Percentiles rank a stretch among this genome's conserved stretches.
These are phyloP conservation scores for Elmis aenea DNA, from an alignment of 2,888 invertebrate genomes.

Conservation along the genomic window DNA sequence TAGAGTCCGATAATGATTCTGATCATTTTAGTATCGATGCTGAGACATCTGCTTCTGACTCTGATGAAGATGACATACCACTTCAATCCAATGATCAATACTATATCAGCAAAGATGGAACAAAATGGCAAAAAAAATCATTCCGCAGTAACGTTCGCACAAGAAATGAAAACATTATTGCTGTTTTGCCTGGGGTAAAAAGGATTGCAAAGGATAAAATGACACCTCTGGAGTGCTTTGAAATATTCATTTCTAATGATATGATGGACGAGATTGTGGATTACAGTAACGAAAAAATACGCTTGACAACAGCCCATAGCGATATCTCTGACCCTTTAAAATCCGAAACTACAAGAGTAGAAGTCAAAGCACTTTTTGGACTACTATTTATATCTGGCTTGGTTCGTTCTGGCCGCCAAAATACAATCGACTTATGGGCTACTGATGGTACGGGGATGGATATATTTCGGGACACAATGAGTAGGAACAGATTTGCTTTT, in stretches of 20 bases:
- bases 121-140: neutral
- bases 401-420: slow-evolving; percentile 2
- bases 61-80: neutral
- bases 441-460: slow-evolving; percentile 4
- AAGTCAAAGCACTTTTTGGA: neutral
- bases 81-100: neutral
- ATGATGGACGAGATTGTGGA: too few relatives aligned
- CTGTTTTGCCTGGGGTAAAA: neutral
- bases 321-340: too few relatives aligned
- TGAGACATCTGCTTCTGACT: neutral
- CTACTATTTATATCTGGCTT: slow-evolving; percentile 4
- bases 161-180: slow-evolving; percentile 1
- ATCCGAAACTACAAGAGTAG: neutral
- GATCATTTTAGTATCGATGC: neutral
- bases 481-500: slow-evolving; percentile 4
- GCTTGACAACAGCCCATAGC: too few relatives aligned
- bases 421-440: slow-evolving; percentile 1
- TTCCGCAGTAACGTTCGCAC: too few relatives aligned
- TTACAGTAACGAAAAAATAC: too few relatives aligned
- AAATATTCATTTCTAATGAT: too few relatives aligned
- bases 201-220: too few relatives aligned
- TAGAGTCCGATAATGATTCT: neutral
- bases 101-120: neutral
- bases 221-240: too few relatives aligned
- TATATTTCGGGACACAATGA: slow-evolving; percentile 4